Evolutionary conservation across 2,797 vertebrate species (phyloP).

Genomic region (Dendrocincla tyrannina): DNA sequence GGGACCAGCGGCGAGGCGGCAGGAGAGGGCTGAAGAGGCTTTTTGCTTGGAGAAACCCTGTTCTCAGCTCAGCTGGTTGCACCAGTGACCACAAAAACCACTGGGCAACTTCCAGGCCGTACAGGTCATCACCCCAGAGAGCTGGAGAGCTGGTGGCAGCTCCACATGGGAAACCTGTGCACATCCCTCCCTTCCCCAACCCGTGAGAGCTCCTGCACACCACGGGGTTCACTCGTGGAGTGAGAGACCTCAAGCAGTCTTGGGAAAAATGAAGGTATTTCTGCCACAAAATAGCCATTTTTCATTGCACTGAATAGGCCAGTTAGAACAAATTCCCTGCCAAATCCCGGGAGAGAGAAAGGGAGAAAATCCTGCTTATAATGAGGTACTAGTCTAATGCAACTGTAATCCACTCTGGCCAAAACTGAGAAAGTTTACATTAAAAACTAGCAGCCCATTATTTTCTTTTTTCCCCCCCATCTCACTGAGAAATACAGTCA

Average conservation of each 20-base stretch:
- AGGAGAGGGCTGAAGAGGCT: not conserved
- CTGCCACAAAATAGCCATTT: not conserved
- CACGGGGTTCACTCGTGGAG: not conserved
- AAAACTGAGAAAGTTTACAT: not conserved
- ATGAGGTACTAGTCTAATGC: not conserved
- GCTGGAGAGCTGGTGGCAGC: not conserved
- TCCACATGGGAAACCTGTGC: not conserved
- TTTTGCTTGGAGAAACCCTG: not conserved
- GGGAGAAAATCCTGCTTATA: not conserved
- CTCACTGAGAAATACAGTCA: not conserved
- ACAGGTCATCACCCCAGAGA: not conserved
- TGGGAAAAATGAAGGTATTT: not conserved
- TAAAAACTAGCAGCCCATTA: not conserved
- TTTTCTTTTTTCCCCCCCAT: not conserved
- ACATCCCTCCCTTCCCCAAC: not conserved
- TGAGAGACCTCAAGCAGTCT: not conserved
- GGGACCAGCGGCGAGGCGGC: accelerated
- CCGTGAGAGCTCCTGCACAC: not conserved
- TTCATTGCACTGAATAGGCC: not conserved
- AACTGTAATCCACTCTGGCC: not conserved
- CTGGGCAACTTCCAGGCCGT: not conserved
- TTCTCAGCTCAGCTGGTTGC: not conserved
- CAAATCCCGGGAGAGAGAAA: not conserved
- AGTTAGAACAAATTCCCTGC: not conserved
- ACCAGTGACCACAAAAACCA: not conserved